Percentiles rank a stretch among this genome's conserved stretches.
Conservation (phyloP, 64 coral and sea anemone genomes). For the Astreopora myriophthalma region DNA sequence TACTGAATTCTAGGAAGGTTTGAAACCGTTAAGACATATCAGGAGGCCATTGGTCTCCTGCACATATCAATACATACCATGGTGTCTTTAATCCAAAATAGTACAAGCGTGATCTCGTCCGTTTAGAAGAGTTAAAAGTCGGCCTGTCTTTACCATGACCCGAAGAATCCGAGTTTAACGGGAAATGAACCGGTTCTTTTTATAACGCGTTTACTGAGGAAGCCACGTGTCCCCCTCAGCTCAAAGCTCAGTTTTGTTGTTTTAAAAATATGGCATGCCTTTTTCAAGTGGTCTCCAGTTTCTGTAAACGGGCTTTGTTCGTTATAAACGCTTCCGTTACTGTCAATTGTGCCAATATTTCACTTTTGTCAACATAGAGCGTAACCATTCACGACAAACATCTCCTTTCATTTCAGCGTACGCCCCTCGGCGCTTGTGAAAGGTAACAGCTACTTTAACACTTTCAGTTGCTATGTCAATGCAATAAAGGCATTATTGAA, state of each 20-base stretch:
- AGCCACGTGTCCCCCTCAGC: not conserved
- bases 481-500: no score
- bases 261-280: not conserved
- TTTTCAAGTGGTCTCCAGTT: not conserved
- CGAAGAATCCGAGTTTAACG: slow-evolving; percentile 3
- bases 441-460: no score
- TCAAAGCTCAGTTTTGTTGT: not conserved
- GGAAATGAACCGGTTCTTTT: not conserved
- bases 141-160: not conserved
- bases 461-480: no score
- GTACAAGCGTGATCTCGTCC: not conserved
- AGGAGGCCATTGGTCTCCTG: no score
- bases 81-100: not conserved
- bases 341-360: not conserved
- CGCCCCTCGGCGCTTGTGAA: not conserved
- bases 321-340: slow-evolving; percentile 21
- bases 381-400: not conserved
- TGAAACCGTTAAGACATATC: no score
- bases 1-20: no score
- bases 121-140: not conserved
- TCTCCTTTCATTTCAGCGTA: not conserved
- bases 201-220: not conserved
- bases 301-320: slow-evolving; percentile 22
- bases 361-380: not conserved
- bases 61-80: not conserved